Evolutionary conservation across 30 jellyfish, hydroid and myxozoan species (phyloP), one percentile per base, ranked within the genome.

Genomic region (Hydractinia symbiolongicarpus): DNA sequence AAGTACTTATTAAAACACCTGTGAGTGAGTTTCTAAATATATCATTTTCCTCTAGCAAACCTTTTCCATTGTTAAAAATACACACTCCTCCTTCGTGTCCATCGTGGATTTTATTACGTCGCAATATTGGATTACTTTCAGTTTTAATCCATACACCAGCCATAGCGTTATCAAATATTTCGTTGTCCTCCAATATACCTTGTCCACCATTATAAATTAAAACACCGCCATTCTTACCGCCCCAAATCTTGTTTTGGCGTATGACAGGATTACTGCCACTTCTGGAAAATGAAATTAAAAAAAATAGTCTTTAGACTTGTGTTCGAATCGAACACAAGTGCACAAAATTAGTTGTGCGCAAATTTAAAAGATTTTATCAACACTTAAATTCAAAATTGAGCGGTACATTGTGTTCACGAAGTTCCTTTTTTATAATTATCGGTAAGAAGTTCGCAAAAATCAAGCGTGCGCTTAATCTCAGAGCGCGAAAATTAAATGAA

Each of bases 51-150:
- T 90, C 97, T 10, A 90, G 87, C 20, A 90, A 79, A 6, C 97
- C 97, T 81, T 90, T 90, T 66, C 97, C 97, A 64, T 90, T 90
- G 72, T 90, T 90, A 84, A 90, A 90, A 9, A 90, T 90, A 73
- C 97, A 90, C 44, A 90, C 84, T 81, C 97, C 97, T 52, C 97
- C 97, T 86, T 90, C 97, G 61, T 86, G 95, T 5, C 97, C 97
- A 50, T 86, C 95, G 54, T 90, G 97, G 61, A 90, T 90, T 72
- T 90, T 90, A 54, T 90, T 90, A 44, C 97, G 82, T 19, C 97
- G 72, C 62, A 90, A 82, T 20, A 90, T 90, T 5, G 97, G 97
- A 58, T 86, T 90, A 81, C 95, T 85, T 57, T 90, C 97, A 8
- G 97, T 90, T 73, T 90, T 90, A 49, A 90, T 90, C 97, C 97